Conservation (phyloP, 2,113 vertebrate species). For the Lates calcarifer region DNA sequence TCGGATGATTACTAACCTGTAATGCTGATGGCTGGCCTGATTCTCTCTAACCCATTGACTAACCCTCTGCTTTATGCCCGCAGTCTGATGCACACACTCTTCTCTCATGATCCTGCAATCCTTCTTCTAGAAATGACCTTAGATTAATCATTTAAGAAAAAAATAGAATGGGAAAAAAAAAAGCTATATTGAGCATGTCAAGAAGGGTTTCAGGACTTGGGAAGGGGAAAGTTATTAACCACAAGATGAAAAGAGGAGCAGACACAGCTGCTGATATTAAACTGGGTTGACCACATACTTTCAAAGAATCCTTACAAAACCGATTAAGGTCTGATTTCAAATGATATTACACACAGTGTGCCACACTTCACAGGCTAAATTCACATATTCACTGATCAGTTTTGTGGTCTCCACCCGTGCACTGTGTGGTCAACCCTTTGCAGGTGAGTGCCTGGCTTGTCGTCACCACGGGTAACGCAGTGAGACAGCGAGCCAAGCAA, state of each 20-base stretch:
- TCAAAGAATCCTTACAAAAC: neutral
- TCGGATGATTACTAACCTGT: slow-evolving; percentile 76
- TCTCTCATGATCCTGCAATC: slow-evolving; percentile 72
- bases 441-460: slow-evolving; percentile 59
- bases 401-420: slow-evolving; percentile 16
- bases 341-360: neutral
- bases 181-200: neutral
- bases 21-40: slow-evolving; percentile 73
- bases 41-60: slow-evolving; percentile 73
- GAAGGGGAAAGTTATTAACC: slow-evolving; percentile 49
- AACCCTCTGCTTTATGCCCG: slow-evolving; percentile 74
- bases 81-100: slow-evolving; percentile 53
- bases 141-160: slow-evolving; percentile 4
- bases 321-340: slow-evolving; percentile 4
- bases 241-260: slow-evolving; percentile 27
- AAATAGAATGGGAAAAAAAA: slow-evolving; percentile 27
- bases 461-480: slow-evolving; percentile 7
- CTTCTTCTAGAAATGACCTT: slow-evolving; percentile 49
- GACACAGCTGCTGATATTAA: slow-evolving; percentile 38
- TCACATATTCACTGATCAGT: neutral
- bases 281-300: slow-evolving; percentile 67
- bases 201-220: slow-evolving; percentile 72
- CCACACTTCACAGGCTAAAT: neutral
- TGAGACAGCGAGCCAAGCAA: slow-evolving; percentile 43
- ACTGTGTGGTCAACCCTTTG: slow-evolving; percentile 69